These are phyloP conservation scores for Cephus spinipes DNA, from an alignment of 2,888 invertebrate species.

Conservation along the genomic window DNA sequence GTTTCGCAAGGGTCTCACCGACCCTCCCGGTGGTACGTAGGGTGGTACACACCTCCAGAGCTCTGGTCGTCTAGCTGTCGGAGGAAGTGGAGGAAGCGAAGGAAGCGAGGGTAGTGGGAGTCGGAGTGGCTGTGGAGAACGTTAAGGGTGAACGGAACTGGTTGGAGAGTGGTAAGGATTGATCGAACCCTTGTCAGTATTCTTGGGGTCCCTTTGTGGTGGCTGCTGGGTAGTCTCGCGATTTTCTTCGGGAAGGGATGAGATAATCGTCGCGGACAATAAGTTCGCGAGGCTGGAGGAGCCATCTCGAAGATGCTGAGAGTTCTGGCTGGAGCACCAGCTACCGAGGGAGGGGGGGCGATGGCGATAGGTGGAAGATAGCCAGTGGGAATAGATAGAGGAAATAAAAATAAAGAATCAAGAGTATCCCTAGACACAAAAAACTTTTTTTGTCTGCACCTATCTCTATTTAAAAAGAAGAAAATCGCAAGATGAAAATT, in stretches of 20 bases:
- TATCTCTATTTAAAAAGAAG: neutral
- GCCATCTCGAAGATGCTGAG: constrained; percentile 22
- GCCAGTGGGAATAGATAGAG: neutral
- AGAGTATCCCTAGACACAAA: neutral
- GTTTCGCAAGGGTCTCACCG: neutral
- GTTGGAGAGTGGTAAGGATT: neutral
- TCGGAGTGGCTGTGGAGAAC: neutral
- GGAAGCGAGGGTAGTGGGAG: neutral
- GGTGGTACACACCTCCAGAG: too few relatives aligned
- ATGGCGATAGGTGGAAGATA: neutral
- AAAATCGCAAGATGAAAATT: neutral
- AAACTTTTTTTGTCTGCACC: neutral
- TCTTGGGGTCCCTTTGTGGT: neutral
- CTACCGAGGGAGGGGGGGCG: too few relatives aligned
- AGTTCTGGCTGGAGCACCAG: neutral
- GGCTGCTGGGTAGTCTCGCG: neutral
- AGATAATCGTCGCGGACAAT: constrained; percentile 50
- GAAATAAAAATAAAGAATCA: neutral
- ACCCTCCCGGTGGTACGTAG: too few relatives aligned
- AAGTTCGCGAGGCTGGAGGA: constrained; percentile 33
- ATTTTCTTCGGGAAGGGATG: constrained; percentile 32
- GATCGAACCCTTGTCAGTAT: neutral
- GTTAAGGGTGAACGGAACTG: neutral
- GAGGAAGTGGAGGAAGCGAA: too few relatives aligned
- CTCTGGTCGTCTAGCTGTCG: neutral